Percentiles rank a stretch among this genome's conserved stretches.
Evolutionary conservation across 2,113 vertebrate genomes (phyloP).

Genomic region (Hyperopisus bebe): DNA sequence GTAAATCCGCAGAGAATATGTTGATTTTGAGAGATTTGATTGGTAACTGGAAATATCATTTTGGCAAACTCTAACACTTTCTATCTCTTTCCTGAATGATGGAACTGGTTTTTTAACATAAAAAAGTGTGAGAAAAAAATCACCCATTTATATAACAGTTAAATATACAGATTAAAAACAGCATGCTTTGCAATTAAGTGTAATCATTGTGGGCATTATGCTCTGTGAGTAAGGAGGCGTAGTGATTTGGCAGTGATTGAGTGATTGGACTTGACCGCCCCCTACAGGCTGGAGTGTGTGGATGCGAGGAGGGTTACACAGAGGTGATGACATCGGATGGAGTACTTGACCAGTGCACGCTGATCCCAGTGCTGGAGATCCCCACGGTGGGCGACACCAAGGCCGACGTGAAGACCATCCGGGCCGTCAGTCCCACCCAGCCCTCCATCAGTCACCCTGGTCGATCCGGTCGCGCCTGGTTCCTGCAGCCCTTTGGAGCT

Average conservation of each 20-base stretch:
- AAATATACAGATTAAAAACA: neutral
- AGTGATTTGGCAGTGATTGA: neutral
- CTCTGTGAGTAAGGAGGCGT: neutral
- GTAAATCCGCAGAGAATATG: constrained; percentile 54
- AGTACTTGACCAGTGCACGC: constrained; percentile 82
- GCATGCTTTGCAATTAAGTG: neutral
- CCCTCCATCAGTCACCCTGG: constrained; percentile 69
- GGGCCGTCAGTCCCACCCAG: constrained; percentile 81
- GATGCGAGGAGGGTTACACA: constrained; percentile 90
- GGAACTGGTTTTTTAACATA: neutral
- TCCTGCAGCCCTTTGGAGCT: constrained; percentile 89
- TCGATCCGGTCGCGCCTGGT: constrained; percentile 82
- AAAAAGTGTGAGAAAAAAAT: neutral
- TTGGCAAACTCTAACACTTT: neutral
- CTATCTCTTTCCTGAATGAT: neutral
- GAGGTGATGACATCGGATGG: constrained; percentile 92
- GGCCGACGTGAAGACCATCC: constrained; percentile 89
- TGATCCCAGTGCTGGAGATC: constrained; percentile 87
- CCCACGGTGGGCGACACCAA: constrained; percentile 81
- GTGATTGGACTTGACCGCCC: constrained; percentile 3
- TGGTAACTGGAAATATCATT: neutral
- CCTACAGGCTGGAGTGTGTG: constrained; percentile 74
- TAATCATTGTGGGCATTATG: neutral
- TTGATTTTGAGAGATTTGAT: neutral
- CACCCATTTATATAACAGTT: neutral